Conservation (phyloP, 2,113 vertebrate genomes). For the Myiopsitta monachus region DNA sequence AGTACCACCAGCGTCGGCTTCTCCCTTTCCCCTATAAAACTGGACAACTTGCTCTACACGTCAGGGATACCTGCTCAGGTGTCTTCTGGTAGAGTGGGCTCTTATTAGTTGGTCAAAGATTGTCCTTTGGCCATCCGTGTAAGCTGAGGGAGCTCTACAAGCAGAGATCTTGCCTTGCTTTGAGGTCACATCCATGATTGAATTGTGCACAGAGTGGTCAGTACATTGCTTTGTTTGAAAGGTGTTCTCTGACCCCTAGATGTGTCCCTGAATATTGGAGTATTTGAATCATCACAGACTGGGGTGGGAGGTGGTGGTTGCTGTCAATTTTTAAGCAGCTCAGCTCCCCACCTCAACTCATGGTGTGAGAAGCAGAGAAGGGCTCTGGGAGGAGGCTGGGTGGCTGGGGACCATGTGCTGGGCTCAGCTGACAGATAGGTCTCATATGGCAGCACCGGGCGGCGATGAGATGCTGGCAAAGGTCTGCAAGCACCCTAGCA, state of each 20-base stretch:
- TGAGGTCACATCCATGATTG: neutral
- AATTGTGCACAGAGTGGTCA: neutral
- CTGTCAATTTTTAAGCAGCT: neutral
- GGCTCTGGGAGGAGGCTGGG: neutral
- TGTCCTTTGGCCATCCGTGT: neutral
- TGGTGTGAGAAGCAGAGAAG: neutral
- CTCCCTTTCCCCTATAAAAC: neutral
- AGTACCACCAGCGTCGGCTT: rapidly evolving
- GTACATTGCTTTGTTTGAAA: neutral
- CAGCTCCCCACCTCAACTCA: rapidly evolving
- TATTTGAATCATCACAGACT: neutral
- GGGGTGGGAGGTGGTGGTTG: neutral
- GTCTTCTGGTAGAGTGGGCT: neutral
- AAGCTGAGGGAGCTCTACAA: neutral
- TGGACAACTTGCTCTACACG: neutral
- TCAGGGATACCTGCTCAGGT: neutral
- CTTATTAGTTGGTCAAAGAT: neutral
- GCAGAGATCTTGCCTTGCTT: neutral
- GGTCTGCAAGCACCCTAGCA: neutral
- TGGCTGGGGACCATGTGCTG: neutral
- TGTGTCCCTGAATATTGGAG: neutral
- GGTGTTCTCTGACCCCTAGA: neutral
- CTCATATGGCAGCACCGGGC: neutral
- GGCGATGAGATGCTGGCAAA: neutral
- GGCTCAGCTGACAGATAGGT: neutral